Base-by-base conservation (phyloP, 2,113 vertebrate genomes). In the Ammodytes marinus region DNA sequence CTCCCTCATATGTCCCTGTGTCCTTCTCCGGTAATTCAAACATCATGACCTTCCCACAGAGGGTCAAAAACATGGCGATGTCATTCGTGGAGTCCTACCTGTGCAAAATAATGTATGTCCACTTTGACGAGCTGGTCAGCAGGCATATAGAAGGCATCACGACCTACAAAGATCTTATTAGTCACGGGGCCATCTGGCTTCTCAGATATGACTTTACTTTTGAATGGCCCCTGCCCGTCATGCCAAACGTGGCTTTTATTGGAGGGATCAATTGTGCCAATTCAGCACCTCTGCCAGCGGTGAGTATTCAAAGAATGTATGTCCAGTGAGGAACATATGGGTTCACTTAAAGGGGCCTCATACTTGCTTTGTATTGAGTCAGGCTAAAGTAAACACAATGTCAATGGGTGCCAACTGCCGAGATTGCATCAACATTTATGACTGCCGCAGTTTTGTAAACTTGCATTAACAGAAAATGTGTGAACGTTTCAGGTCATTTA, bases 181-280 rank as follows among this genome's bases (percentile, higher is more conserved):
- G 95, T 54, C 79, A 86, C 0, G 95, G 82, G 0, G 95, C 96
- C 0, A 12, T 99, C 54, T 98, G 95, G 96, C 95, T 98, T 39
- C 74, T 97, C 77, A 94, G 96, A 86, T 89, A 90, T 0, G 96
- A 99, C 80, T 98, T 97, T 77, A 82, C 85, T n/a, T 91, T 98
- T 14, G 95, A 98, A 13, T 97, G 92, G 76, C 96, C 96, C 0
- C 94, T 2, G 57, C 97, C 98, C 0, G 0, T 96, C 39, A 96
- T 98, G 97, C 97, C 96, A 68, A 99, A 97, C 74, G 92, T 96
- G 92, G 46, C 97, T 82, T 93, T 93, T 0, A 94, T 96, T 1
- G 96, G 96, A 35, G 96, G 95, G 8, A 94, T 95, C 91, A 96
- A 94, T 74, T 96, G 95, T 91, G 86, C 13, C 74, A 92, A 77